Evolutionary conservation across 2,113 vertebrate genomes (phyloP), one percentile per base, ranked within the genome.

Genomic region (Synchiropus splendidus): DNA sequence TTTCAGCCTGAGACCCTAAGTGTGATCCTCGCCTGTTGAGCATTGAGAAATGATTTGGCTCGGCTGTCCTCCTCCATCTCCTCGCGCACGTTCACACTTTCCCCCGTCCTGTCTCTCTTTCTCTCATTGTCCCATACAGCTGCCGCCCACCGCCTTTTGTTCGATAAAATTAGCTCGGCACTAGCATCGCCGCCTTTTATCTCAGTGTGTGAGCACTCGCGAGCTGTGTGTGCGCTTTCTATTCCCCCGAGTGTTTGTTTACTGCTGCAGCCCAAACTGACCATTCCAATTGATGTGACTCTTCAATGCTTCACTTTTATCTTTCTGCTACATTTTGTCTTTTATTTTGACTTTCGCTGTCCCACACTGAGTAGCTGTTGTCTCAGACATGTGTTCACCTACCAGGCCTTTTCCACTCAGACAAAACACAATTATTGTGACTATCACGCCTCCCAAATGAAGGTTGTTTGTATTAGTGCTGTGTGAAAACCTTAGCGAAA

Each of bases 41-140:
- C 21, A 27, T 27, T 27, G 21, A 27, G 21, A 27, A 27, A 27
- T 27, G 21, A 27, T 27, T 27, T 27, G 21, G 4, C 21, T 27
- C 10, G 6, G 5, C 38, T 27, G 12, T 13, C 18, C 18, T 18
- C 16, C 38, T 18, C 1, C 16, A 16, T 17, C 9, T 8, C 12
- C 39, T 8, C 39, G 6, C 39, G n/a, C 37, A 16, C 37, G 12
- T 6, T 9, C 17, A 39, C 18, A 16, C 34, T 15, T 21, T 2
- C 34, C 12, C 32, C 16, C 36, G 49, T 32, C 55, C 43, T 50
- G 6, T 36, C n/a, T 42, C 17, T 46, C 45, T 66, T 36, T 59
- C 51, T 59, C 55, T 63, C 64, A 61, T 76, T 81, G 75, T 84
- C 76, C 38, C 31, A 16, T 43, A 44, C 76, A 78, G 80, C 81